These are phyloP conservation scores for Gymnobelideus leadbeateri DNA, from an alignment of 2,113 vertebrate species.

Conservation along the genomic window DNA sequence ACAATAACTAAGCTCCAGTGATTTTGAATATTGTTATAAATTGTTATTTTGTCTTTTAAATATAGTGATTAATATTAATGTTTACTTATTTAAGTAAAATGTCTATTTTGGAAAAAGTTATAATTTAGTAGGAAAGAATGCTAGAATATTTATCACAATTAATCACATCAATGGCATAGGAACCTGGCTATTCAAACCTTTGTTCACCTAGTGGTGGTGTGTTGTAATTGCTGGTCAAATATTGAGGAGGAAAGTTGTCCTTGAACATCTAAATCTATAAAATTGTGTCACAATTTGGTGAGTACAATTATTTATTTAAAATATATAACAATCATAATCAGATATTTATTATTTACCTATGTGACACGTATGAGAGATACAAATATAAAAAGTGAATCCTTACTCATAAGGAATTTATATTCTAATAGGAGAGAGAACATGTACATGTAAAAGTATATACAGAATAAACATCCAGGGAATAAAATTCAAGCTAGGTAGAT, in stretches of 20 bases:
- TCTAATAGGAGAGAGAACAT: not conserved
- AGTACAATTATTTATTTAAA: not conserved
- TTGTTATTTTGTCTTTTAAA: slow-evolving; percentile 31
- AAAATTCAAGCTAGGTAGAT: not conserved
- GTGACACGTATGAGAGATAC: not conserved
- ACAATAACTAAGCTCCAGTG: slow-evolving; percentile 1
- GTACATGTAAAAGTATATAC: not conserved
- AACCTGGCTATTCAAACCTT: slow-evolving; percentile 68
- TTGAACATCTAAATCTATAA: slow-evolving; percentile 1
- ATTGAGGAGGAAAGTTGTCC: not conserved
- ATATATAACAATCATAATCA: not conserved
- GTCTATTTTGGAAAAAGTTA: slow-evolving; percentile 69
- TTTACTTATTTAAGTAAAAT: slow-evolving; percentile 58
- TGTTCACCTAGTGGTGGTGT: slow-evolving; percentile 61
- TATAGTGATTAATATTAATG: slow-evolving; percentile 38
- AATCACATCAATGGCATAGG: slow-evolving; percentile 67
- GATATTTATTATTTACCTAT: not conserved
- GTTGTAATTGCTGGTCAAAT: slow-evolving; percentile 69
- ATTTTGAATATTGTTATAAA: slow-evolving; percentile 53
- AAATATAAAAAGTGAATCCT: not conserved
- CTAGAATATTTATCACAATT: slow-evolving; percentile 71
- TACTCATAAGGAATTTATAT: not conserved
- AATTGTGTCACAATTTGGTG: not conserved
- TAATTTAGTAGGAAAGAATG: slow-evolving; percentile 72
- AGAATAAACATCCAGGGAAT: not conserved